These are phyloP conservation scores for Carapus acus DNA, from an alignment of 2,797 vertebrate genomes.

Conservation along the genomic window DNA sequence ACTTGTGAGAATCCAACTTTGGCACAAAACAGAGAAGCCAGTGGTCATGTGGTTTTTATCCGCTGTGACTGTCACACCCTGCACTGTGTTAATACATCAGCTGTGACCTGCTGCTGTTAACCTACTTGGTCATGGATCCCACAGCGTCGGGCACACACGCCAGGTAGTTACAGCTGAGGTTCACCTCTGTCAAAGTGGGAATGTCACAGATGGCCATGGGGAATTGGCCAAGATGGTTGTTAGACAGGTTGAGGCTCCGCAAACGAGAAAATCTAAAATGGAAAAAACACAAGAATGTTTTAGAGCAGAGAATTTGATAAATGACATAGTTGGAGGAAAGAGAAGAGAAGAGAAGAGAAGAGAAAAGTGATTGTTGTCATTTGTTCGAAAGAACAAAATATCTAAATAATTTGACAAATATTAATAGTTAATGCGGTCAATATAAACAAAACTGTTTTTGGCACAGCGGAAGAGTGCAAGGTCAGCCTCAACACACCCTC, in stretches of 20 bases:
- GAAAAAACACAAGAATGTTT: background rate
- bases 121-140: slow-evolving; percentile 86
- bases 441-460: slow-evolving; percentile 16
- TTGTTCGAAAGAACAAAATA: slow-evolving; percentile 36
- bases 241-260: slow-evolving; percentile 96
- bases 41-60: background rate
- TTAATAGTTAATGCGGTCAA: slow-evolving; percentile 21
- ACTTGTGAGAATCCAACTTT: too few species aligned
- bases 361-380: slow-evolving; percentile 34
- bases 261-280: slow-evolving; percentile 84
- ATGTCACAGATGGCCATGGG: slow-evolving; percentile 86
- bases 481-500: slow-evolving; percentile 5
- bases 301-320: too few species aligned
- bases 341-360: background rate
- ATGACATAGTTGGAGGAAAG: too few species aligned
- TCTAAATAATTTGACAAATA: slow-evolving; percentile 35
- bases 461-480: slow-evolving; percentile 2
- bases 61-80: background rate
- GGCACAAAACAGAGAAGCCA: background rate
- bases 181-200: slow-evolving; percentile 86
- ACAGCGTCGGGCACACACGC: slow-evolving; percentile 76
- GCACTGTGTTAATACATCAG: background rate
- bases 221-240: slow-evolving; percentile 89
- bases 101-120: slow-evolving; percentile 28
- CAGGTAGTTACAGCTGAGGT: slow-evolving; percentile 92